These are phyloP conservation scores for Halyomorpha halys DNA, from an alignment of 1,140 invertebrate genomes.

Conservation along the genomic window DNA sequence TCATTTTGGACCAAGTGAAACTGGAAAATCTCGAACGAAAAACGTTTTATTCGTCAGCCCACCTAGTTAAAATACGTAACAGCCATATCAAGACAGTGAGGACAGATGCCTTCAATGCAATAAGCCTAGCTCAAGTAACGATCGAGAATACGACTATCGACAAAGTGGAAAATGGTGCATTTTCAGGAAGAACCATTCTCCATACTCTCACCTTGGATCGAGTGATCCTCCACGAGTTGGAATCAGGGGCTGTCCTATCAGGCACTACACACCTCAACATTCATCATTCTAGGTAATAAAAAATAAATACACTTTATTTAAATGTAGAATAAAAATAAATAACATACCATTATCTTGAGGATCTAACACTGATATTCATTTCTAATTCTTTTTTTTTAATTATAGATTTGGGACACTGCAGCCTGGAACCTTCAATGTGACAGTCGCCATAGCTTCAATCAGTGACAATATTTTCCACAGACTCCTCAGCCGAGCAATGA, in stretches of 20 bases:
- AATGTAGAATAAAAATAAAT: neutral
- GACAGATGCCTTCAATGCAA: constrained; percentile 51
- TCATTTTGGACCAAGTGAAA: constrained; percentile 50
- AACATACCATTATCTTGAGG: neutral
- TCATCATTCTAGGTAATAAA: constrained; percentile 37
- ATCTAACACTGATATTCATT: neutral
- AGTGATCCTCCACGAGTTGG: constrained; percentile 45
- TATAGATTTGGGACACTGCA: constrained; percentile 51
- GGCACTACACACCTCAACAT: constrained; percentile 53
- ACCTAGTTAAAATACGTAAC: constrained; percentile 47
- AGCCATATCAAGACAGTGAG: constrained; percentile 45
- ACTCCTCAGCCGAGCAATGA: constrained; percentile 44
- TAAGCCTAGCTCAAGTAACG: constrained; percentile 47
- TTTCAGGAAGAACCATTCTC: constrained; percentile 51
- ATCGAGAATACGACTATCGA: constrained; percentile 50
- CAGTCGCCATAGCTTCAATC: constrained; percentile 48
- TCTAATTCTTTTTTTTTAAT: constrained; percentile 29
- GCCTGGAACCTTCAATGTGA: constrained; percentile 49
- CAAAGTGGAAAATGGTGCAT: constrained; percentile 49
- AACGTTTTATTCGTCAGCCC: constrained; percentile 52
- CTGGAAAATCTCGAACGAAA: constrained; percentile 46
- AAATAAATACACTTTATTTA: neutral
- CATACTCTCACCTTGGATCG: constrained; percentile 48
- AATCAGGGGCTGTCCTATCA: constrained; percentile 48
- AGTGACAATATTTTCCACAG: constrained; percentile 48